Evolutionary conservation across 2,888 invertebrate species (phyloP).

Genomic region (Diarsia mendica): DNA sequence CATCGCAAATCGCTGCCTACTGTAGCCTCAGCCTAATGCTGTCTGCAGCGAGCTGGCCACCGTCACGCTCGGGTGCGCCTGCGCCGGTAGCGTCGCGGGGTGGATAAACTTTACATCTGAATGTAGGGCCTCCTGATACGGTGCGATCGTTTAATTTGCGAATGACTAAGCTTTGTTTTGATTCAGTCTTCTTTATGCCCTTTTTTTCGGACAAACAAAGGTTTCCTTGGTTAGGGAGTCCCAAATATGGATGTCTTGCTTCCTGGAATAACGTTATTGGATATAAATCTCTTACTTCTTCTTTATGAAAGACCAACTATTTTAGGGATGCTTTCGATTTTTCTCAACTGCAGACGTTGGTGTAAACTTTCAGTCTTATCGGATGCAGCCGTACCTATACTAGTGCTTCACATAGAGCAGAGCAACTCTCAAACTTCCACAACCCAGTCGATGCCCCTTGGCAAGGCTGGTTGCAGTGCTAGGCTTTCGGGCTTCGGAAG

Average conservation of each 20-base stretch:
- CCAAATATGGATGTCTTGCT: neutral
- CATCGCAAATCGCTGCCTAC: too few relatives aligned
- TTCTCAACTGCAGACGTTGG: neutral
- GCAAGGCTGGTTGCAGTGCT: neutral
- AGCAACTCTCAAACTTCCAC: neutral
- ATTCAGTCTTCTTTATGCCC: slow-evolving; percentile 39
- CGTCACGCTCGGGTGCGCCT: slow-evolving; percentile 78
- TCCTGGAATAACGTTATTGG: neutral
- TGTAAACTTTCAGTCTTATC: neutral
- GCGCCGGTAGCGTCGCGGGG: slow-evolving; percentile 80
- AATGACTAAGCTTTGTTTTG: slow-evolving; percentile 63
- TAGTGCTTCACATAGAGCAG: neutral
- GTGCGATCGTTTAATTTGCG: slow-evolving; percentile 56
- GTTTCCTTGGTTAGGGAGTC: neutral
- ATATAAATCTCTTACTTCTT: neutral
- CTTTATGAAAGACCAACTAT: neutral
- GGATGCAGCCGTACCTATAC: neutral
- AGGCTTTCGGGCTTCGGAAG: neutral
- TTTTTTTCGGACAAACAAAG: slow-evolving; percentile 2
- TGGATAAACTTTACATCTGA: slow-evolving; percentile 79
- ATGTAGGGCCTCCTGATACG: slow-evolving; percentile 65
- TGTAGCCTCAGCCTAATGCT: too few relatives aligned
- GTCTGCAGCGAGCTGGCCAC: slow-evolving; percentile 64
- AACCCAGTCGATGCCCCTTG: neutral
- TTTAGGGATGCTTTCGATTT: neutral